These are phyloP conservation scores for Rhinogobio ventralis DNA, from an alignment of 2,797 vertebrate genomes.

Conservation along the genomic window DNA sequence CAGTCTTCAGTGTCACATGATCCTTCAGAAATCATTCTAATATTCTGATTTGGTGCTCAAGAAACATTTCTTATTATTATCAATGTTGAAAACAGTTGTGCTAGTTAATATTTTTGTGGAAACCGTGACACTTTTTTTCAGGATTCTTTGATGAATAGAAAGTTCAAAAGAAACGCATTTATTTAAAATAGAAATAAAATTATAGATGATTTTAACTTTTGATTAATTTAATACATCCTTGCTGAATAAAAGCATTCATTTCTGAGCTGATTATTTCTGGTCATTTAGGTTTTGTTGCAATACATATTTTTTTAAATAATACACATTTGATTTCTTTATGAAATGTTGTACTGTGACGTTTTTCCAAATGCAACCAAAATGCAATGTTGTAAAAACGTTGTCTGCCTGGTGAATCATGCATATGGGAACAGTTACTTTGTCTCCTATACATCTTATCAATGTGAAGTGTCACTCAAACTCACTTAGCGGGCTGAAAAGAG, in stretches of 20 bases:
- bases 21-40: not conserved
- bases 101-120: too few relatives aligned
- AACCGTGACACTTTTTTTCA: too few relatives aligned
- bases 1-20: not conserved
- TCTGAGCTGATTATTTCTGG: not conserved
- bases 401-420: constrained; percentile 15
- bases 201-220: not conserved
- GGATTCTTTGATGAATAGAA: too few relatives aligned
- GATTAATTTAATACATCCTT: not conserved
- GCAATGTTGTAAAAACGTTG: constrained; percentile 18
- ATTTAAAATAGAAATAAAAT: not conserved
- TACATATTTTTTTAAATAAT: not conserved
- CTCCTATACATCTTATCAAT: not conserved
- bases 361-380: not conserved
- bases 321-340: not conserved
- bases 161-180: not conserved
- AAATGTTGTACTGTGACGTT: not conserved
- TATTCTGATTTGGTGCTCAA: not conserved
- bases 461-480: constrained; percentile 66
- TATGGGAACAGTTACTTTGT: not conserved
- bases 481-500: constrained; percentile 96
- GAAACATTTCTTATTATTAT: too few relatives aligned
- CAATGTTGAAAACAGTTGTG: too few relatives aligned
- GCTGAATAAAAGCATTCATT: not conserved
- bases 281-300: not conserved